Conservation (phyloP, 1,140 invertebrate genomes). For the Brachystomella parvula region DNA sequence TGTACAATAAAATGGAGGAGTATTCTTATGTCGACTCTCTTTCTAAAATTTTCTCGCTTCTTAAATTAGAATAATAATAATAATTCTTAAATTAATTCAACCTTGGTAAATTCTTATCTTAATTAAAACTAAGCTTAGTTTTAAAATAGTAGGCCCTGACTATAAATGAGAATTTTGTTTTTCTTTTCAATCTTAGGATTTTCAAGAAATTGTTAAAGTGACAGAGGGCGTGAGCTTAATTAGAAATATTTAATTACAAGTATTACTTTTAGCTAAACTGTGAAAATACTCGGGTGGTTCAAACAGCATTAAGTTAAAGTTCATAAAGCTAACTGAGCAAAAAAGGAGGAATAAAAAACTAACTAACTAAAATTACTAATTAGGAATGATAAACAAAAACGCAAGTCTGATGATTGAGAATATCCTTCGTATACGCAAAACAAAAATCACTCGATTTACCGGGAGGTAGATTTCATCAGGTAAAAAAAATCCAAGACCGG, state of each 20-base stretch:
- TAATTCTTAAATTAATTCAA: too few species aligned
- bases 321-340: conserved; percentile 5
- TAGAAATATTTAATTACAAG: not conserved
- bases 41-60: not conserved
- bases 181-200: not conserved
- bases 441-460: not conserved
- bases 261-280: too few species aligned
- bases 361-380: not conserved
- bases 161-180: not conserved
- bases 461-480: too few species aligned
- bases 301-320: not conserved
- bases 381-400: conserved; percentile 5
- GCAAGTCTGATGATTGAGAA: conserved; percentile 6
- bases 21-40: not conserved
- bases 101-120: not conserved
- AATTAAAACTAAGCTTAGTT: conserved; percentile 9
- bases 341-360: too few species aligned
- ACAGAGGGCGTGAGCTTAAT: not conserved
- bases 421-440: not conserved
- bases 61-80: not conserved
- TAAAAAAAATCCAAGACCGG: too few species aligned
- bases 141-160: conserved; percentile 2
- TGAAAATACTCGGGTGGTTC: too few species aligned
- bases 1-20: conserved; percentile 12
- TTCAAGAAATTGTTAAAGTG: not conserved